Evolutionary conservation across 1,140 invertebrate genomes (phyloP).

Genomic region (Cheumatopsyche charites): DNA sequence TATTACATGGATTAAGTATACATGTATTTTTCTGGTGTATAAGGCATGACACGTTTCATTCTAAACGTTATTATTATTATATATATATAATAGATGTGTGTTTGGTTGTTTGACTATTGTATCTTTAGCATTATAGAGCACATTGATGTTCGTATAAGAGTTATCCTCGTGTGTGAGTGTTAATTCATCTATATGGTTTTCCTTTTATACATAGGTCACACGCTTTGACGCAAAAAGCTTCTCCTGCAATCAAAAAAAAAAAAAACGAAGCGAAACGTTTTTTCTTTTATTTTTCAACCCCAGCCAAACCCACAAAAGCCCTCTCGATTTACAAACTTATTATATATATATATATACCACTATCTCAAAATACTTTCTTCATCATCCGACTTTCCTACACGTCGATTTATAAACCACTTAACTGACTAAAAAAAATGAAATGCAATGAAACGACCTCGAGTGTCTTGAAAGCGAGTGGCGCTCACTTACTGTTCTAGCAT

Average conservation of each 20-base stretch:
- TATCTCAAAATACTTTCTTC: constrained; percentile 31
- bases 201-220: constrained; percentile 34
- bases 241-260: no score
- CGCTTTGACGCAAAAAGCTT: constrained; percentile 39
- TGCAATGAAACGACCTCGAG: no score
- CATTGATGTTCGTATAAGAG: constrained; percentile 41
- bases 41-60: constrained; percentile 55
- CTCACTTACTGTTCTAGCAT: constrained; percentile 47
- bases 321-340: constrained; percentile 27
- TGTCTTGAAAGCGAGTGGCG: constrained; percentile 43
- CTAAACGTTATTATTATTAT: constrained; percentile 44
- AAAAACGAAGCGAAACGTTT: constrained; percentile 35
- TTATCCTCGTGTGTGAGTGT: constrained; percentile 40
- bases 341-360: not conserved
- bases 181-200: constrained; percentile 34
- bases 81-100: constrained; percentile 42
- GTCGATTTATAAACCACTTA: constrained; percentile 19
- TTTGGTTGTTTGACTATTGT: constrained; percentile 42
- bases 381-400: constrained; percentile 32
- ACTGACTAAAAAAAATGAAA: no score
- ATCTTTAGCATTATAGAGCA: constrained; percentile 40
- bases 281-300: no score
- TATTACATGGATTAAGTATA: constrained; percentile 25
- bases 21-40: constrained; percentile 22
- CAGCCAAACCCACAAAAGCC: constrained; percentile 24